phyloP scores from a whole-genome alignment of 2,888 invertebrate genomes.

The Drepana falcataria region DNA sequence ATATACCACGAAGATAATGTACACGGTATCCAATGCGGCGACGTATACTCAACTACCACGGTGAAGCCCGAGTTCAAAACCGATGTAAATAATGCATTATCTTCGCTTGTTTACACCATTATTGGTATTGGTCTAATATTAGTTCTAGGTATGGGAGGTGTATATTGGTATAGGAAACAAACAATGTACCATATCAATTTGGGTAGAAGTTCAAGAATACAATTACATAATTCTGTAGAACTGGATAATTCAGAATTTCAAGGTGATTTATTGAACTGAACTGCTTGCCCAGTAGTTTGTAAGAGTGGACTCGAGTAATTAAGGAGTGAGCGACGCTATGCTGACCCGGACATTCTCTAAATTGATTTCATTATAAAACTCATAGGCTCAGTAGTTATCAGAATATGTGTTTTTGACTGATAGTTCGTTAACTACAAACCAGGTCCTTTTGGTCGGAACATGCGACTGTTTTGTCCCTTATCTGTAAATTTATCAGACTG shows the following conservation, averaged over 20 bases:
- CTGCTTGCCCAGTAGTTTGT: neutral
- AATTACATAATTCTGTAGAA: conserved; percentile 38
- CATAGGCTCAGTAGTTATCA: no score
- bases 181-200: conserved; percentile 7
- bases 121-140: conserved; percentile 28
- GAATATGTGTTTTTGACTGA: no score
- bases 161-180: conserved; percentile 11
- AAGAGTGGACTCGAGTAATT: no score
- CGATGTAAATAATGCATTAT: conserved; percentile 9
- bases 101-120: conserved; percentile 25
- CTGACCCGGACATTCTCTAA: no score
- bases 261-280: conserved; percentile 25
- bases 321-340: no score
- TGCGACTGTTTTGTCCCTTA: no score
- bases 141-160: conserved; percentile 12
- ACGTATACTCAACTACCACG: conserved; percentile 17
- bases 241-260: conserved; percentile 37
- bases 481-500: no score
- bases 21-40: conserved; percentile 62
- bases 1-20: conserved; percentile 68
- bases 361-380: no score
- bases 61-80: neutral
- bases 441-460: no score
- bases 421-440: no score
- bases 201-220: conserved; percentile 29